A percentile compares a stretch with the other conserved stretches of the same genome.
Evolutionary conservation across 1,140 invertebrate genomes (phyloP).

Genomic region (Bombyx mandarina): DNA sequence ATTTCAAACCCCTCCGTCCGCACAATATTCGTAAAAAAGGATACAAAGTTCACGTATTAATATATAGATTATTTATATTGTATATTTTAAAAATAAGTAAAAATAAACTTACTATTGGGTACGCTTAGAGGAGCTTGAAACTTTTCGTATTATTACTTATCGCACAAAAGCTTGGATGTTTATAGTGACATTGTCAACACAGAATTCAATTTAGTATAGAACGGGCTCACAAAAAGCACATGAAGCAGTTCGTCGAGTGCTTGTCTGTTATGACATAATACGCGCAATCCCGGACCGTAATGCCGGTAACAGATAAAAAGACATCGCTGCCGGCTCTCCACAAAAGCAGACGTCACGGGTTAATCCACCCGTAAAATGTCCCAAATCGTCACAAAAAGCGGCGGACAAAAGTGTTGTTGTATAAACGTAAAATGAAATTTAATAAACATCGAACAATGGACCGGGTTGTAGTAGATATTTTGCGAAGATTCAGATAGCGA

Average conservation of each 20-base stretch:
- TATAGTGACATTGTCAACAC: slow-evolving; percentile 58
- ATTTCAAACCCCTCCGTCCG: too few species aligned
- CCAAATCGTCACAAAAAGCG: slow-evolving; percentile 60
- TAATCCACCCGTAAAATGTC: slow-evolving; percentile 69
- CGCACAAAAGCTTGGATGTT: slow-evolving; percentile 58
- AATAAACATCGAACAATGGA: slow-evolving; percentile 65
- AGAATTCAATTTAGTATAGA: slow-evolving; percentile 64
- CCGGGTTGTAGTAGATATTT: slow-evolving; percentile 50
- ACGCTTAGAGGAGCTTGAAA: too few species aligned
- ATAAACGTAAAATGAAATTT: slow-evolving; percentile 70
- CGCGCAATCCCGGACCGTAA: slow-evolving; percentile 59
- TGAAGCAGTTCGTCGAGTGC: slow-evolving; percentile 44
- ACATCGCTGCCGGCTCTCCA: slow-evolving; percentile 38
- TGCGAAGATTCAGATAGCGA: slow-evolving; percentile 61
- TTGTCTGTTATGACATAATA: slow-evolving; percentile 68
- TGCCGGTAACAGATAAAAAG: slow-evolving; percentile 49
- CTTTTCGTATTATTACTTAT: slow-evolving; percentile 28
- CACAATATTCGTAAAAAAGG: too few species aligned
- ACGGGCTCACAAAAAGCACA: slow-evolving; percentile 47
- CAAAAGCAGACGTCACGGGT: slow-evolving; percentile 51
- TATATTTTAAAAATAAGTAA: too few species aligned
- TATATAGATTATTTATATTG: too few species aligned
- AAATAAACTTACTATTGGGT: too few species aligned
- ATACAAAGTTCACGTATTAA: too few species aligned
- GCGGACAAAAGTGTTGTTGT: slow-evolving; percentile 68